Evolutionary conservation across 2,888 invertebrate species (phyloP).

Genomic region (Drosophila hamatofila): DNA sequence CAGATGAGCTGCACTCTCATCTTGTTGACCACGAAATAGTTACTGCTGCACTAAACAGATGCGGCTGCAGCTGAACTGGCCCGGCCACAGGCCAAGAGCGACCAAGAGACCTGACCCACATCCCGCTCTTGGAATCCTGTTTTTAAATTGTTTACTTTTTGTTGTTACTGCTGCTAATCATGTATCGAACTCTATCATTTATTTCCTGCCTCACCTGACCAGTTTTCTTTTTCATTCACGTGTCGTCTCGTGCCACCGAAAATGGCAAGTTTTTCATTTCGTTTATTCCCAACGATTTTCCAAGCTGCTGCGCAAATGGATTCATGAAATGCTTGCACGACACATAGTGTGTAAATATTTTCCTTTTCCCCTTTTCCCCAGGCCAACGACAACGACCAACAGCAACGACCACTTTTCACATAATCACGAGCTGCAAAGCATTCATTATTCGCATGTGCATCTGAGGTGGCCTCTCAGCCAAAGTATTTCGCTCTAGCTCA

Average conservation of each 20-base stretch:
- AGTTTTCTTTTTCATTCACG: conserved; percentile 33
- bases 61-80: not conserved
- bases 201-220: conserved; percentile 37
- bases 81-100: not conserved
- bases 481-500: not conserved
- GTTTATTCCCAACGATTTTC: conserved; percentile 53
- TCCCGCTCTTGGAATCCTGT: conserved; percentile 39
- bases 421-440: conserved; percentile 22
- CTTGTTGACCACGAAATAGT: conserved; percentile 40
- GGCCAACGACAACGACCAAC: not conserved
- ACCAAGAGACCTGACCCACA: conserved; percentile 17
- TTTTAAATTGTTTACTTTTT: conserved; percentile 6
- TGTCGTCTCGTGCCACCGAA: conserved; percentile 5
- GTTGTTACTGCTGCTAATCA: not conserved
- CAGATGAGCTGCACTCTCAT: conserved; percentile 53
- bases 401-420: conserved; percentile 24
- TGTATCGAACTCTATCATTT: conserved; percentile 17
- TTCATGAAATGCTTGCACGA: conserved; percentile 69
- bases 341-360: conserved; percentile 53
- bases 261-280: conserved; percentile 46
- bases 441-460: conserved; percentile 14
- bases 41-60: conserved; percentile 29
- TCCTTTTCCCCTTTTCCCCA: not conserved
- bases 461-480: not conserved
- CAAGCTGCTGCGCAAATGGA: conserved; percentile 61